Base-by-base conservation (phyloP, 2,113 vertebrate genomes). In the Cochlearius cochlearius region DNA sequence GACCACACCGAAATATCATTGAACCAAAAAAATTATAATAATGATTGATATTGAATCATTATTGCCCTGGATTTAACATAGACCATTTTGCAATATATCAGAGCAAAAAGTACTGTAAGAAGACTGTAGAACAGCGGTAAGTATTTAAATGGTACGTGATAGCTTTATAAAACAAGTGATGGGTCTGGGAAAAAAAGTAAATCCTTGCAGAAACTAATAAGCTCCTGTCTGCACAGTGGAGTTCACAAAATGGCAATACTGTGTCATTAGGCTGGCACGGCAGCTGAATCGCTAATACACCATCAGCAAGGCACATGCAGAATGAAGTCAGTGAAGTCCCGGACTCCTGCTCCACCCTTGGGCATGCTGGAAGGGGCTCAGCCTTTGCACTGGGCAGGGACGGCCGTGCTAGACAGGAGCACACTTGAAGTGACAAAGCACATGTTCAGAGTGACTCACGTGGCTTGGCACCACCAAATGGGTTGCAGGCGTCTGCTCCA, bases 361-460 rank as follows among this genome's bases (percentile, higher is more conserved):
- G 59, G 3, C 7, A 1, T 4, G 25, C 64, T 62, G 64, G 55
- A 22, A 80, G 29, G 16, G 30, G 39, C 15, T 13, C 34, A 69
- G 86, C 8, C 67, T 27, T 29, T 0, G 1, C 29, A 17, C 2
- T 1, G 58, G 26, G 8, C 45, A 72, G 41, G n/a, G 41, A 17
- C 1, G 1, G 80, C 38, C 4, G 0, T 0, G 2, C 12, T 36
- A 58, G 45, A 26, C 11, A 11, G 41, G 29, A 59, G 5, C 9
- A 5, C 5, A 0, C 18, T 30, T 13, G 21, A 36, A 41, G 25
- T 12, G 39, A 55, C 27, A 47, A 29, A 34, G 32, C 15, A 10
- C 6, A 27, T 0, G 2, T n/a, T 64, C 55, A 15, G 11, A 38
- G 39, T 3, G 49, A 11, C 30, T 45, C 1, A 0, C 0, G 1